A percentile compares a stretch with the other conserved stretches of the same genome.
Evolutionary conservation across 2,888 invertebrate genomes (phyloP).

Genomic region (Lepidochitona cinerea): DNA sequence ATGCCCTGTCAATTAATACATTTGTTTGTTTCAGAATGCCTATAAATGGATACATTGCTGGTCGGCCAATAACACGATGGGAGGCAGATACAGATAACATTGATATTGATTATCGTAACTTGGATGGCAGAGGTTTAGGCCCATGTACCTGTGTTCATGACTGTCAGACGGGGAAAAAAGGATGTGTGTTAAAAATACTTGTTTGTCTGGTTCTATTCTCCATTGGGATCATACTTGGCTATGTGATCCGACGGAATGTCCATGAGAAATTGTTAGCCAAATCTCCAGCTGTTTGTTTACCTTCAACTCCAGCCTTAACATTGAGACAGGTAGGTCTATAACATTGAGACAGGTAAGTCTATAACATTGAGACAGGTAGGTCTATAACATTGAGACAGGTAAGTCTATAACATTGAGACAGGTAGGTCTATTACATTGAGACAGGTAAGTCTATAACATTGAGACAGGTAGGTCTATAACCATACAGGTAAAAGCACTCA

Average conservation of each 20-base stretch:
- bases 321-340: too few relatives aligned
- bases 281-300: too few relatives aligned
- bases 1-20: not conserved
- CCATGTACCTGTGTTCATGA: slow-evolving; percentile 29
- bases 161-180: slow-evolving; percentile 50
- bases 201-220: slow-evolving; percentile 48
- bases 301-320: too few relatives aligned
- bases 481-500: too few relatives aligned
- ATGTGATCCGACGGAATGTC: slow-evolving; percentile 44
- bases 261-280: slow-evolving; percentile 33
- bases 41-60: slow-evolving; percentile 57
- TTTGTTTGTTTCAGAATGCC: slow-evolving; percentile 51
- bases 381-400: too few relatives aligned
- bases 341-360: too few relatives aligned
- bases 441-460: too few relatives aligned
- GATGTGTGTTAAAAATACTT: slow-evolving; percentile 48
- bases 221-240: slow-evolving; percentile 56
- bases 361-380: too few relatives aligned
- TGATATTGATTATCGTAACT: slow-evolving; percentile 62
- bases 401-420: too few relatives aligned
- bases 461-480: too few relatives aligned
- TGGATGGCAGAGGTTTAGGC: slow-evolving; percentile 18
- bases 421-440: too few relatives aligned
- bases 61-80: slow-evolving; percentile 61
- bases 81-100: slow-evolving; percentile 63